Percentiles rank a stretch among this genome's conserved stretches.
Evolutionary conservation across 2,113 vertebrate species (phyloP).

Genomic region (Prolemur simus): DNA sequence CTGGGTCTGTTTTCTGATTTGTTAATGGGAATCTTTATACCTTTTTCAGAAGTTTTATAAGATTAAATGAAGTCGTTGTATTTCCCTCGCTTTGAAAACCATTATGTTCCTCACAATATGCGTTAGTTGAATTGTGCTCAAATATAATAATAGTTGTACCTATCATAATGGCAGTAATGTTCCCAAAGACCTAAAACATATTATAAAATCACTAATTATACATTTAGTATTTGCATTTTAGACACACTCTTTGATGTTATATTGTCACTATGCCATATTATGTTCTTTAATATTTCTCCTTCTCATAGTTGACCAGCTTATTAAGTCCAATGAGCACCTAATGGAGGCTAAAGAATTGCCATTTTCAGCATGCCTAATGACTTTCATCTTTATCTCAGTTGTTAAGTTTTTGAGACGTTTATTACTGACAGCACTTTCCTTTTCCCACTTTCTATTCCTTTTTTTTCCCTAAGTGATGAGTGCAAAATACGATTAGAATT

Average conservation of each 20-base stretch:
- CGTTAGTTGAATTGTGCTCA: not conserved
- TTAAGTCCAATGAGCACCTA: conserved; percentile 11
- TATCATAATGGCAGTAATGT: not conserved
- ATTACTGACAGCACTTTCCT: not conserved
- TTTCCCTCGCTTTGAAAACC: not conserved
- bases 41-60: not conserved
- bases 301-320: conserved; percentile 27
- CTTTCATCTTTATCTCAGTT: not conserved
- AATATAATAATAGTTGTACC: not conserved
- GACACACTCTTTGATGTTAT: not conserved
- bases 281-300: conserved; percentile 39
- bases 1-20: conserved; percentile 21
- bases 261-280: not conserved
- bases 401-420: conserved; percentile 33
- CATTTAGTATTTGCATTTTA: not conserved
- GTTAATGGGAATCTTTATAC: not conserved
- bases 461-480: not conserved
- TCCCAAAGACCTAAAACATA: not conserved
- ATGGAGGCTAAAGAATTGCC: not conserved
- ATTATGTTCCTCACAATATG: not conserved
- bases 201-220: not conserved
- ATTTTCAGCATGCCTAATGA: not conserved
- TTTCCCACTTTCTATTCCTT: not conserved
- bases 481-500: conserved; percentile 5
- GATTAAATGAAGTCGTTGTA: not conserved